Evolutionary conservation across 2,797 vertebrate genomes (phyloP), one percentile per base, ranked within the genome.

Genomic region (Petrocephalus sullivani): DNA sequence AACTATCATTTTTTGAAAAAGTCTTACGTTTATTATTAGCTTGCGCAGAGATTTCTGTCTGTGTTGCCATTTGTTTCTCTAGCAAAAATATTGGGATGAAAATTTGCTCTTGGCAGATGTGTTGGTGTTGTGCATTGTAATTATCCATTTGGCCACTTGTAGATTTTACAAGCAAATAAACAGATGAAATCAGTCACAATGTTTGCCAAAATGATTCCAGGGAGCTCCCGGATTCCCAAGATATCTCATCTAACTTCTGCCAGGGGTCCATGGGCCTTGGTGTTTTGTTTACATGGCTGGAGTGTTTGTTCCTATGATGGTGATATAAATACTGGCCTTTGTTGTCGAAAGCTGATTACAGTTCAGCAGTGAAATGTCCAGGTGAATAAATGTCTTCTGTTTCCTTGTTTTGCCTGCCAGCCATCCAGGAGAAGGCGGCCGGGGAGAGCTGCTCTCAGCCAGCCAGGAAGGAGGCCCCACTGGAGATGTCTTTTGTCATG

Each of bases 371-470:
- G 33, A 75, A 14, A 41, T 41, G 67, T 75, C 41, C 67, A 75
- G 67, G 67, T 41, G 67, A 75, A 75, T 82, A n/a, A 82, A 8
- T 4, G 3, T 82, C n/a, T 23, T 53, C 2, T 53, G 19, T 21
- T 49, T 12, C 0, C 49, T 53, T 82, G 7, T 82, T 9, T 53
- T 82, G 78, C n/a, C 41, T 51, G 33, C 9, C 51, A 85, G 87
- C 82, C 49, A 23, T 88, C 46, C 82, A 88, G 58, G 87, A 88
- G 58, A 88, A 88, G 21, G 8, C 51, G 0, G 9, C 57, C 23
- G 14, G 51, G 9, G 28, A 46, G 16, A 19, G 28, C 8, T 0
- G 0, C 3, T 10, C 49, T 71, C 28, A 64, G 9, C 28, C 58
- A 12, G 81, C 51, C 16, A 33, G 49, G 7, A 83, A 67, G 8